Conservation (phyloP, 2,888 invertebrate species). For the Clistopyga incitator region DNA sequence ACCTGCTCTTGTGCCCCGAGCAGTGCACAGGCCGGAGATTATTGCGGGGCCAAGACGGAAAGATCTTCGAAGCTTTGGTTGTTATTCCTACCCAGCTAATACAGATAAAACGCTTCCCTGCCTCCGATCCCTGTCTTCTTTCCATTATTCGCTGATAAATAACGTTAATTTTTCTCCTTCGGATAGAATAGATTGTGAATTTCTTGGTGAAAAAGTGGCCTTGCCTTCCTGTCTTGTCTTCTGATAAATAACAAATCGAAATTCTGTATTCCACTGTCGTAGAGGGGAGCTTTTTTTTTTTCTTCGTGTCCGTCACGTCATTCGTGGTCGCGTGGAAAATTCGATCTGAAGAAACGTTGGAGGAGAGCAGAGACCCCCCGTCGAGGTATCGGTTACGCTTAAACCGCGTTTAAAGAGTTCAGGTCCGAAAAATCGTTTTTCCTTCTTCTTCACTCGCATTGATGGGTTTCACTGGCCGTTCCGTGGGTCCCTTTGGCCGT, state of each 20-base stretch:
- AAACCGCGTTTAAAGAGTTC: conserved; percentile 82
- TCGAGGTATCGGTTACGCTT: conserved; percentile 83
- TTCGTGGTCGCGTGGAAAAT: conserved; percentile 35
- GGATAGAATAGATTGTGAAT: background rate
- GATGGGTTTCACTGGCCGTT: background rate
- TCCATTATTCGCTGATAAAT: conserved; percentile 37
- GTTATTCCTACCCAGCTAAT: conserved; percentile 29
- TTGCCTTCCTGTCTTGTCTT: background rate
- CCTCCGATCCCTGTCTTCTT: conserved; percentile 33
- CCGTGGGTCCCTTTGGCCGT: conserved; percentile 27
- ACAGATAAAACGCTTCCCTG: conserved; percentile 41
- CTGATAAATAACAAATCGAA: conserved; percentile 58
- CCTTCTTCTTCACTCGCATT: conserved; percentile 49
- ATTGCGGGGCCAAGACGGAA: conserved; percentile 34
- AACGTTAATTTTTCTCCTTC: conserved; percentile 44
- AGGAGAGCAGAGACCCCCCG: conserved; percentile 75
- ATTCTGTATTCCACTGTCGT: conserved; percentile 53
- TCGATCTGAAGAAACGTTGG: conserved; percentile 35
- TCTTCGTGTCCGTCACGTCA: conserved; percentile 37
- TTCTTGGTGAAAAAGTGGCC: background rate
- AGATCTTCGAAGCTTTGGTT: conserved; percentile 5
- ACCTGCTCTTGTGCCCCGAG: conserved; percentile 33
- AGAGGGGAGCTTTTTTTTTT: conserved; percentile 35
- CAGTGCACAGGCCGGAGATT: conserved; percentile 37
- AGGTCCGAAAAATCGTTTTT: conserved; percentile 66